phyloP scores from a whole-genome alignment of 2,113 vertebrate species.

The Origma solitaria region DNA sequence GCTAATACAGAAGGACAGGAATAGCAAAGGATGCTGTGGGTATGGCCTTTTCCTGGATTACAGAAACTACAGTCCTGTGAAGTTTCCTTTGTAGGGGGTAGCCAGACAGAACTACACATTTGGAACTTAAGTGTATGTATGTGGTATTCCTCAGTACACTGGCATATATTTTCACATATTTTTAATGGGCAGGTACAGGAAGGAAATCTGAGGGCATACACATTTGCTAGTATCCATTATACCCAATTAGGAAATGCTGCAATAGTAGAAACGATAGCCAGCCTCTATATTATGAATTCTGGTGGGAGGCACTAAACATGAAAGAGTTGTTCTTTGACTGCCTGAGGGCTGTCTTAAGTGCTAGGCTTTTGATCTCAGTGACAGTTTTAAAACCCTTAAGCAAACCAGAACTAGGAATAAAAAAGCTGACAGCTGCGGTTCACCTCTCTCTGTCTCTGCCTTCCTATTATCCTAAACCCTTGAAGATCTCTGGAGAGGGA shows the following conservation, averaged over 20 bases:
- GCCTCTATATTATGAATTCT: constrained; percentile 29
- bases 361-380: constrained; percentile 65
- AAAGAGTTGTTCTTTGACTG: constrained; percentile 38
- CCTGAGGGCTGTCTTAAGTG: constrained; percentile 32
- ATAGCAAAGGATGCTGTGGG: background rate
- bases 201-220: background rate
- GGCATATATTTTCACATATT: background rate
- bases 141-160: background rate
- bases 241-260: background rate
- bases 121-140: background rate
- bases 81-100: background rate
- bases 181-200: background rate
- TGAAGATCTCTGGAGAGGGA: constrained; percentile 19
- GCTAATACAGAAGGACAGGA: background rate
- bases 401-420: constrained; percentile 59
- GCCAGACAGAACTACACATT: background rate
- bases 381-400: constrained; percentile 62
- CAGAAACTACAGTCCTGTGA: background rate
- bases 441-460: background rate
- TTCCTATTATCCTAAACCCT: constrained; percentile 35
- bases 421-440: constrained; percentile 49
- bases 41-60: background rate
- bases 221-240: background rate
- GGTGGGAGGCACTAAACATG: constrained; percentile 40
- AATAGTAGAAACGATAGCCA: background rate